Percentiles rank a stretch among this genome's conserved stretches.
Conservation (phyloP, 53 echinoderm and acorn worm genomes). For the Zoroaster sp. region DNA sequence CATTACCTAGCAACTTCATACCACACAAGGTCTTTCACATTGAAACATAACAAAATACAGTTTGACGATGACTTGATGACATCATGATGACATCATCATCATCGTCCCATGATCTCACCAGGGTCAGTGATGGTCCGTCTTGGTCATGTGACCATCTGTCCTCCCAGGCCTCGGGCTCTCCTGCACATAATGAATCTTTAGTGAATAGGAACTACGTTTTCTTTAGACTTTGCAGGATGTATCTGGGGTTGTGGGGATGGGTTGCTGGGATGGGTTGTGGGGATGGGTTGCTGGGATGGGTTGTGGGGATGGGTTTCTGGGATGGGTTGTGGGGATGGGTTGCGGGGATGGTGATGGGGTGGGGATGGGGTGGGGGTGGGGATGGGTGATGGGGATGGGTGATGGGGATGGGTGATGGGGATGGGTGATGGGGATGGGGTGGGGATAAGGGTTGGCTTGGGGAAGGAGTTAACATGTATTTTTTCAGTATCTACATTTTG, state of each 20-base stretch:
- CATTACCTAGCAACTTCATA: not conserved
- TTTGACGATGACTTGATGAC: constrained; percentile 23
- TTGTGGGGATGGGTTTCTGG: not conserved
- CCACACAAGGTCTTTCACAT: not conserved
- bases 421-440: not conserved
- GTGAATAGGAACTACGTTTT: constrained; percentile 1
- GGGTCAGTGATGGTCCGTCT: constrained; percentile 61
- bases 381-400: not conserved
- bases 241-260: not conserved
- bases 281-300: not conserved
- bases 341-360: not conserved
- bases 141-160: constrained; percentile 70
- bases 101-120: constrained; percentile 63
- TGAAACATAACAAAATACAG: not conserved
- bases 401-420: not conserved
- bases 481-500: no score
- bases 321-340: not conserved
- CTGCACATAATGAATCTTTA: constrained; percentile 64
- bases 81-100: constrained; percentile 2
- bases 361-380: not conserved
- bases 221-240: not conserved
- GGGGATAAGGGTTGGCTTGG: not conserved
- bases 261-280: not conserved
- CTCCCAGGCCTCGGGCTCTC: constrained; percentile 91
- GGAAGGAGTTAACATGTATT: no score